Conservation (phyloP, 2,797 vertebrate genomes). For the Spea hammondii region DNA sequence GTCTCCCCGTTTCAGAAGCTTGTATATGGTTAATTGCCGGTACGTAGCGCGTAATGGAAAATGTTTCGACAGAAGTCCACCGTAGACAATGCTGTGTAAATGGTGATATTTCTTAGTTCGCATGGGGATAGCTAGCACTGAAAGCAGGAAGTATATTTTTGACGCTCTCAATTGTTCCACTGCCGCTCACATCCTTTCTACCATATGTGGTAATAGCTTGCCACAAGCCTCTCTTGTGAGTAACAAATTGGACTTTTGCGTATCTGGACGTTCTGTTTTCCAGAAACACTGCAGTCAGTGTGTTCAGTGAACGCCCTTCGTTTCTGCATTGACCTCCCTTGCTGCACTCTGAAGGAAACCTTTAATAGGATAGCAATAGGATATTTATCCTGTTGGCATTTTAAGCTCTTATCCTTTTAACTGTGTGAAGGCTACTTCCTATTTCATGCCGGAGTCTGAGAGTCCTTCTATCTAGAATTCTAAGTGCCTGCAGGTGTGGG, state of each 20-base stretch:
- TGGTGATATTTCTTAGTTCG: neutral
- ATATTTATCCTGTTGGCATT: slow-evolving; percentile 22
- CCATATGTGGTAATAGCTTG: slow-evolving; percentile 67
- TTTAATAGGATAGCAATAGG: slow-evolving; percentile 24
- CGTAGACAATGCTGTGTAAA: neutral
- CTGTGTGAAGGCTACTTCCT: neutral
- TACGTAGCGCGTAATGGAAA: slow-evolving; percentile 28
- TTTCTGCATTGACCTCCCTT: slow-evolving; percentile 39
- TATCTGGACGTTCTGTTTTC: slow-evolving; percentile 25
- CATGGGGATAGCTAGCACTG: slow-evolving; percentile 56
- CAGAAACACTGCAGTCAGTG: slow-evolving; percentile 1
- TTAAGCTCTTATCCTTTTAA: slow-evolving; percentile 5
- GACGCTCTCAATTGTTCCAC: slow-evolving; percentile 62
- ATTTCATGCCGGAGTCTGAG: too few species aligned
- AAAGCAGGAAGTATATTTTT: slow-evolving; percentile 65
- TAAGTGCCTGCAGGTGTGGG: too few species aligned
- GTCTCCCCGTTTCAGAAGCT: too few species aligned
- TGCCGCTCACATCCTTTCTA: slow-evolving; percentile 57
- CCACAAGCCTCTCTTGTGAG: slow-evolving; percentile 66
- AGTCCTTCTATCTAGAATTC: too few species aligned
- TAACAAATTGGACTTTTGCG: slow-evolving; percentile 63
- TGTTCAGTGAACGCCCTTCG: slow-evolving; percentile 39
- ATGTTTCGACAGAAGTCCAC: neutral
- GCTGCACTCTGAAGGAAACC: slow-evolving; percentile 1
- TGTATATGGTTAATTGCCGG: neutral